Conservation (phyloP, 1,140 invertebrate species). For the Chrysoperla carnea region DNA sequence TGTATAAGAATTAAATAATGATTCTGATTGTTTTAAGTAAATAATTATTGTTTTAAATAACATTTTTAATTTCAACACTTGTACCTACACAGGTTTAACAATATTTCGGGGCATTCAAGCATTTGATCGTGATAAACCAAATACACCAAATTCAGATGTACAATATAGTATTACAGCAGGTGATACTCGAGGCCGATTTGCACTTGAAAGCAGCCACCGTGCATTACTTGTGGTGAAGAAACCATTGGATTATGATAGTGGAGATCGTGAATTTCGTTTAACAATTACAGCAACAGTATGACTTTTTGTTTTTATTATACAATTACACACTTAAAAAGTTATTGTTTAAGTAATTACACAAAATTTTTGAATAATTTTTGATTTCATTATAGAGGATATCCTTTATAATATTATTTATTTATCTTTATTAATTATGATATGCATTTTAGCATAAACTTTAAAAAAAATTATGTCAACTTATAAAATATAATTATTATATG, state of each 20-base stretch:
- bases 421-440: too few species aligned
- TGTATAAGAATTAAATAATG: too few species aligned
- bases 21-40: too few species aligned
- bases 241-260: conserved; percentile 59
- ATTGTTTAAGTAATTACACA: too few species aligned
- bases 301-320: conserved; percentile 7
- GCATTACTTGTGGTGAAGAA: conserved; percentile 52
- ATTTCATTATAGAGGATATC: too few species aligned
- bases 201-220: conserved; percentile 57
- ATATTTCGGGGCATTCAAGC: conserved; percentile 66
- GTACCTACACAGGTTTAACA: conserved; percentile 49
- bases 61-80: conserved; percentile 2
- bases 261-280: conserved; percentile 54
- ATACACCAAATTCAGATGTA: conserved; percentile 76
- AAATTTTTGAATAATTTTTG: too few species aligned
- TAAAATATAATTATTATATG: too few species aligned
- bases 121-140: conserved; percentile 65
- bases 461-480: too few species aligned
- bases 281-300: conserved; percentile 61
- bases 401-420: too few species aligned
- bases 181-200: conserved; percentile 57
- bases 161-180: conserved; percentile 64
- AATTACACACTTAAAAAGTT: conserved; percentile 3
- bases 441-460: too few species aligned
- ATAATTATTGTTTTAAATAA: too few species aligned